Conservation (phyloP, 2,888 invertebrate genomes). For the Drosophila quinaria region DNA sequence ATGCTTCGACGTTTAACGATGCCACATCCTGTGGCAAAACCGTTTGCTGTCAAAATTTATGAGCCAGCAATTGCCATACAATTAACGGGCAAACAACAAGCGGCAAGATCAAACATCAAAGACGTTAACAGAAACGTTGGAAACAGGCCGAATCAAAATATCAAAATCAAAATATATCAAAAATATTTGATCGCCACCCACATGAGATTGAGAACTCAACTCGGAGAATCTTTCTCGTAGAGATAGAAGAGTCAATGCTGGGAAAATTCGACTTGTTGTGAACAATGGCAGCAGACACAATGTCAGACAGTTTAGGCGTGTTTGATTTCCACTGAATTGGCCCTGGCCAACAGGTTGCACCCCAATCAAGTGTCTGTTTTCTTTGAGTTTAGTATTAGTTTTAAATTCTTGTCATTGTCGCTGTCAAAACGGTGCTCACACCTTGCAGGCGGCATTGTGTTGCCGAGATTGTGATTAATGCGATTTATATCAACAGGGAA, state of each 20-base stretch:
- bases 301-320: conserved; percentile 27
- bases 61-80: conserved; percentile 67
- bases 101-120: conserved; percentile 75
- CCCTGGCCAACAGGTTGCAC: conserved; percentile 52
- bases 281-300: conserved; percentile 36
- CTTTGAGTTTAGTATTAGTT: conserved; percentile 3
- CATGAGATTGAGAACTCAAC: conserved; percentile 56
- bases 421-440: conserved; percentile 71
- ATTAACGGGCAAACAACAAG: conserved; percentile 67
- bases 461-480: conserved; percentile 64
- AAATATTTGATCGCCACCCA: conserved; percentile 43
- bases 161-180: neutral
- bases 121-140: conserved; percentile 16
- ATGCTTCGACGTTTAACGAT: conserved; percentile 63
- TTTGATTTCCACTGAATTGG: conserved; percentile 29
- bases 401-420: conserved; percentile 62
- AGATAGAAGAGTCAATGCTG: conserved; percentile 26
- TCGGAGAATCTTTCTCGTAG: neutral
- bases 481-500: conserved; percentile 66
- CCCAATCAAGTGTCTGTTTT: conserved; percentile 25
- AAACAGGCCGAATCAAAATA: neutral
- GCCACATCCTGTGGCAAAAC: conserved; percentile 71
- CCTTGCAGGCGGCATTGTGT: conserved; percentile 51
- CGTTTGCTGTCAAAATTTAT: conserved; percentile 76
- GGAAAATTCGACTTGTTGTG: conserved; percentile 53